Evolutionary conservation across 2,797 vertebrate genomes (phyloP).

Genomic region (Schizothorax lantsangensis): DNA sequence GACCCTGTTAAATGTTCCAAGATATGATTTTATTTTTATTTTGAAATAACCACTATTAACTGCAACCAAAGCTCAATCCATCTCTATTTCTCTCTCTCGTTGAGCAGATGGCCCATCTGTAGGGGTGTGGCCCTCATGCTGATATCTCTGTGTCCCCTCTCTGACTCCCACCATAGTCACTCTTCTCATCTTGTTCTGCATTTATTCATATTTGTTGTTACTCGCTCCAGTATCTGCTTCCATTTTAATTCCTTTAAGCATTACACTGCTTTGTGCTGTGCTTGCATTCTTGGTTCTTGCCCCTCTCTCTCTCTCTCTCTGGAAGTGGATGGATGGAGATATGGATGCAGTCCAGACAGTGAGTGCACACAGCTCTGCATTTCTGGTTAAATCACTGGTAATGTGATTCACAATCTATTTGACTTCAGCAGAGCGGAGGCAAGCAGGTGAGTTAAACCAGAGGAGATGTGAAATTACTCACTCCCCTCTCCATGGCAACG

Average conservation of each 20-base stretch:
- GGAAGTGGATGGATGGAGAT: slow-evolving; percentile 28
- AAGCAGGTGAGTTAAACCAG: slow-evolving; percentile 35
- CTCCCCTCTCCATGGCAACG: slow-evolving; percentile 72
- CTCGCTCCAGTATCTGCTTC: slow-evolving; percentile 14
- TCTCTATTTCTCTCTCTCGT: slow-evolving; percentile 16
- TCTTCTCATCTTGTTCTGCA: slow-evolving; percentile 21
- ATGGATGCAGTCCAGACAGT: slow-evolving; percentile 37
- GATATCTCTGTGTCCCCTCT: slow-evolving; percentile 39
- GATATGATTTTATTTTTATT: neutral
- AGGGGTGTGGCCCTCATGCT: slow-evolving; percentile 52
- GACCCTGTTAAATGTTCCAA: neutral
- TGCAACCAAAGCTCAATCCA: neutral
- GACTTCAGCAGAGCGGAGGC: slow-evolving; percentile 40
- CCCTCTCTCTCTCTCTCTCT: slow-evolving; percentile 32
- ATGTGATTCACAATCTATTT: slow-evolving; percentile 61
- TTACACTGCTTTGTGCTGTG: slow-evolving; percentile 30
- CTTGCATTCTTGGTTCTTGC: slow-evolving; percentile 28
- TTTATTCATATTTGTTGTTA: slow-evolving; percentile 13
- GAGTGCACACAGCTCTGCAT: slow-evolving; percentile 27
- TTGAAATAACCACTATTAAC: neutral
- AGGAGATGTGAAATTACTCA: slow-evolving; percentile 55
- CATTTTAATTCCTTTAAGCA: slow-evolving; percentile 25
- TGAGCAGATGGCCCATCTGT: slow-evolving; percentile 56
- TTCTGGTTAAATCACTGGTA: slow-evolving; percentile 54
- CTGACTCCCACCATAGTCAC: slow-evolving; percentile 35